Percentiles rank a stretch among this genome's conserved stretches.
Conservation (phyloP, 2,113 vertebrate genomes). For the Nycticorax nycticorax region DNA sequence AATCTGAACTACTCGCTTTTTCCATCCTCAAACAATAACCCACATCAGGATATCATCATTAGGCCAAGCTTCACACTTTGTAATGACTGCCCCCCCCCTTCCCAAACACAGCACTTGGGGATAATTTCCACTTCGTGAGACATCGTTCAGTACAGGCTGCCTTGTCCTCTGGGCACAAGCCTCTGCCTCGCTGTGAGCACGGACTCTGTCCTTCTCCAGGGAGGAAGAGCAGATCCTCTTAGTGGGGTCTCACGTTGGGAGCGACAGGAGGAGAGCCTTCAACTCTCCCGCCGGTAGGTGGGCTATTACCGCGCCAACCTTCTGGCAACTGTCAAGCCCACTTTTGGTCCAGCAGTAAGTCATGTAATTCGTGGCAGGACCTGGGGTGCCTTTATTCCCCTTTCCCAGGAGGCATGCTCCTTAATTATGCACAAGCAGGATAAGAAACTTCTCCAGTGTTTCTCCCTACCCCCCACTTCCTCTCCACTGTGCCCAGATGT, state of each 20-base stretch:
- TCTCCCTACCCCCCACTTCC: constrained; percentile 48
- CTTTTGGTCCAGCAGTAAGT: constrained; percentile 74
- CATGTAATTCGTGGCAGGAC: constrained; percentile 66
- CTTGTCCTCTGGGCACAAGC: neutral
- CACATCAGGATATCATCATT: constrained; percentile 59
- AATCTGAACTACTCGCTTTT: constrained; percentile 49
- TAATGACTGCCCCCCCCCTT: neutral
- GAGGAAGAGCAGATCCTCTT: neutral
- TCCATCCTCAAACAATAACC: constrained; percentile 66
- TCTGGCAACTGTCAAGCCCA: constrained; percentile 75
- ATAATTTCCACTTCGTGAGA: constrained; percentile 19
- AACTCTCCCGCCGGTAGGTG: constrained; percentile 30
- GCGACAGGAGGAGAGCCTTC: neutral
- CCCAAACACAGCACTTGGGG: neutral
- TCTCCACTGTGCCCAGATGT: constrained; percentile 42
- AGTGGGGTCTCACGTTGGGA: neutral
- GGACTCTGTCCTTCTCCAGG: neutral
- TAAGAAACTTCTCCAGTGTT: constrained; percentile 46
- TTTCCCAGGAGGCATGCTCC: constrained; percentile 61
- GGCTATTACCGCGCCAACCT: constrained; percentile 58
- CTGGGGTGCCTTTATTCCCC: constrained; percentile 70
- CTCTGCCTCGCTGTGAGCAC: neutral
- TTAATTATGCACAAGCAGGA: constrained; percentile 58
- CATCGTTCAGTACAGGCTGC: neutral
- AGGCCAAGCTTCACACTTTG: constrained; percentile 55